Conservation (phyloP, 2,888 invertebrate genomes). For the Latheticus oryzae region DNA sequence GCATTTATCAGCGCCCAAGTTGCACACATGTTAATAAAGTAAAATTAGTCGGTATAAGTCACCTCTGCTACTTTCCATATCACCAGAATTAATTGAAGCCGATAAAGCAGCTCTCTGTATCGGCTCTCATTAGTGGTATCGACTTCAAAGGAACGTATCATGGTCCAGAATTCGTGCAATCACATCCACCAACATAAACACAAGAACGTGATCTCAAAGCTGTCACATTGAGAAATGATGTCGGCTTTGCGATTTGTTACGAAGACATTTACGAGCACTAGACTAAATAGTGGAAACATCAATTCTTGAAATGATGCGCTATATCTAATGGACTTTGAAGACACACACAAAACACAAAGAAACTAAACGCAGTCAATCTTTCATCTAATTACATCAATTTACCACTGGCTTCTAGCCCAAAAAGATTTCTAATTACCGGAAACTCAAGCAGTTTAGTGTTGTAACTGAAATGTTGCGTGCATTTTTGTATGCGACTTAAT, state of each 20-base stretch:
- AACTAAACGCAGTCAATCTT: conserved; percentile 44
- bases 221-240: conserved; percentile 59
- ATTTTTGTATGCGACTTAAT: conserved; percentile 39
- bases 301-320: conserved; percentile 18
- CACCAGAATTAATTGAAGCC: conserved; percentile 59
- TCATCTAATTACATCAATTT: conserved; percentile 52
- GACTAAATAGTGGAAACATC: conserved; percentile 53
- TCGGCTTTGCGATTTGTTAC: conserved; percentile 55
- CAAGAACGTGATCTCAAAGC: conserved; percentile 54
- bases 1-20: conserved; percentile 18
- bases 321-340: conserved; percentile 17
- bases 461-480: conserved; percentile 18
- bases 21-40: conserved; percentile 37
- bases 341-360: too few species aligned
- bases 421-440: conserved; percentile 19
- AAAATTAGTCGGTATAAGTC: conserved; percentile 38
- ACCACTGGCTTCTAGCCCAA: conserved; percentile 52
- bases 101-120: conserved; percentile 59
- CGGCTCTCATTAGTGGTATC: conserved; percentile 61
- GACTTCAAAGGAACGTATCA: conserved; percentile 39
- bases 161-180: conserved; percentile 55
- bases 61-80: conserved; percentile 50
- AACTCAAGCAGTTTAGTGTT: conserved; percentile 1
- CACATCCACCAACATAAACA: conserved; percentile 56
- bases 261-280: conserved; percentile 54